Conservation (phyloP, 2,888 invertebrate genomes). For the Phalangium opilio region DNA sequence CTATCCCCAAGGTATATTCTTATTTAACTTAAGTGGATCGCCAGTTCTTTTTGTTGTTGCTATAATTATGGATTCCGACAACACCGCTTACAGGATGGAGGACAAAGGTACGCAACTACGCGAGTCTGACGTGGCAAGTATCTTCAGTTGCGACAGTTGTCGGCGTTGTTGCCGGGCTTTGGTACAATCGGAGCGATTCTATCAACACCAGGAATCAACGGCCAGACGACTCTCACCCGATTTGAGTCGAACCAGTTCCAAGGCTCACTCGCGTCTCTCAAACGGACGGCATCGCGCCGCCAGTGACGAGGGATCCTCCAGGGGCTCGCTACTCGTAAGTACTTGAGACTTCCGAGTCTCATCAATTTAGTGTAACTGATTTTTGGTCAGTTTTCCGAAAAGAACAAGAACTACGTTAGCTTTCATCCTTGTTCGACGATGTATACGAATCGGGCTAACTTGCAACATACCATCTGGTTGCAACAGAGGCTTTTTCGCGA, state of each 20-base stretch:
- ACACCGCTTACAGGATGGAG: constrained; percentile 8
- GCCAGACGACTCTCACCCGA: too few species aligned
- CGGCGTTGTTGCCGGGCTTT: constrained; percentile 18
- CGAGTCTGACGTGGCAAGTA: constrained; percentile 20
- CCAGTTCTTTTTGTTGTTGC: too few species aligned
- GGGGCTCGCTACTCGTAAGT: not conserved
- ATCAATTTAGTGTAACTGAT: too few species aligned
- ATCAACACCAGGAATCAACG: too few species aligned
- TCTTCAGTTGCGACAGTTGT: constrained; percentile 24
- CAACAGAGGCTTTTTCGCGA: constrained; percentile 45
- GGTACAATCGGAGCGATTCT: constrained; percentile 8
- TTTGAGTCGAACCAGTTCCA: too few species aligned
- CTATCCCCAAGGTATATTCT: too few species aligned
- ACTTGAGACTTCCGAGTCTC: not conserved
- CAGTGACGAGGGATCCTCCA: not conserved
- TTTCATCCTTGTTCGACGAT: constrained; percentile 40
- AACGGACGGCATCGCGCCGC: not conserved
- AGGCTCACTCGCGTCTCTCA: too few species aligned
- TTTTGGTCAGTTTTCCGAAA: not conserved
- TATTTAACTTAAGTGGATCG: too few species aligned
- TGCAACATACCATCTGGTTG: constrained; percentile 49
- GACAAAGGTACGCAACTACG: constrained; percentile 5
- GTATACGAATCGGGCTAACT: constrained; percentile 52
- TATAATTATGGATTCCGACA: not conserved
- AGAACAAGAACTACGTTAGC: constrained; percentile 18